phyloP scores from a whole-genome alignment of 1,140 invertebrate genomes.

The Copidosoma floridanum region DNA sequence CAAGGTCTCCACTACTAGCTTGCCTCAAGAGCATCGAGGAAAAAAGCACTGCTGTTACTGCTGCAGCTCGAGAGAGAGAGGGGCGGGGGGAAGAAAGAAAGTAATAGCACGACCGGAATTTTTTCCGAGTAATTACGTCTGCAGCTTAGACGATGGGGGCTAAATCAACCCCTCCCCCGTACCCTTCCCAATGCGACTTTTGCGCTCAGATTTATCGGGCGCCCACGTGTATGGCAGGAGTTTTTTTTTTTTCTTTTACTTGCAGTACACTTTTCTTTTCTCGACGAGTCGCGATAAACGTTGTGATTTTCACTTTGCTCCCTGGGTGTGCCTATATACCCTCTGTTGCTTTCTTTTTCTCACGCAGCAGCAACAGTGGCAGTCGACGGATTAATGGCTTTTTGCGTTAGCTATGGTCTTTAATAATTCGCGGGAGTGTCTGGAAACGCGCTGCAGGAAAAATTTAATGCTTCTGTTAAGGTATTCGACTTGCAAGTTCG shows the following conservation, averaged over 20 bases:
- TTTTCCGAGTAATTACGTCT: slow-evolving; percentile 50
- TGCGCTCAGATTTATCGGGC: slow-evolving; percentile 39
- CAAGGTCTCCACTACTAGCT: too few species aligned
- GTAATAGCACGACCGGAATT: slow-evolving; percentile 37
- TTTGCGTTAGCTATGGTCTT: background rate
- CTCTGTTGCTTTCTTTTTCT: too few species aligned
- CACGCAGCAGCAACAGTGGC: too few species aligned
- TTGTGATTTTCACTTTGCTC: slow-evolving; percentile 35
- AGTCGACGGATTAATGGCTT: slow-evolving; percentile 36
- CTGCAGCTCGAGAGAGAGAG: too few species aligned
- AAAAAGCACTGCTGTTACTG: too few species aligned
- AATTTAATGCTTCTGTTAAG: background rate
- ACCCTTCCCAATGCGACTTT: slow-evolving; percentile 24
- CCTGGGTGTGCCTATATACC: too few species aligned
- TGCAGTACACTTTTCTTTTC: too few species aligned
- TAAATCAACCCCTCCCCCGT: slow-evolving; percentile 38
- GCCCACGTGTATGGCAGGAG: background rate
- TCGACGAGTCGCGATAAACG: slow-evolving; percentile 8
- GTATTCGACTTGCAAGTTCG: too few species aligned
- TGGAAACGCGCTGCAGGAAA: too few species aligned
- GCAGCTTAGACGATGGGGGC: slow-evolving; percentile 34
- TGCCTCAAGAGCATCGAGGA: too few species aligned
- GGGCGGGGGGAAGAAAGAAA: too few species aligned
- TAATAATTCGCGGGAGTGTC: background rate
- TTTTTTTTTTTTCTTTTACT: slow-evolving; percentile 11